Base-by-base conservation (phyloP, 2,888 invertebrate species). In the Actias luna region DNA sequence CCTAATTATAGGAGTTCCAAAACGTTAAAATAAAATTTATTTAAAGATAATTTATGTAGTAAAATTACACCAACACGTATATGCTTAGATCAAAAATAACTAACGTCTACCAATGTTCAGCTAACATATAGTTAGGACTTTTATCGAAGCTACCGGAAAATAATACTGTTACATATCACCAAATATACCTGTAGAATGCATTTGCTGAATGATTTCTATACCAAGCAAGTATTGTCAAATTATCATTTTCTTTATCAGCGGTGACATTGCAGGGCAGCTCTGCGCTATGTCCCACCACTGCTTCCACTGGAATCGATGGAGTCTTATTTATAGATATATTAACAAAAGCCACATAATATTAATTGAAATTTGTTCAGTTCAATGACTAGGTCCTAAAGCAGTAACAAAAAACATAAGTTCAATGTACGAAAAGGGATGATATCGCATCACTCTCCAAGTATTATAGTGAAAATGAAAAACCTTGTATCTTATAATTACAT, bases 141-240 rank as follows among this genome's bases (percentile, higher is more conserved):
- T 14, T 59, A 29, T 27, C 29, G 2, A 22, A 39, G 5, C 14
- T 29, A 3, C 39, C 42, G 16, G 14, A 10, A 50, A 50, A 46
- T 5, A 22, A 46, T 8, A 25, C 0, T 46, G 16, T 14, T 39
- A 22, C 39, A 60, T 46, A 60, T 46, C 18, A 25, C 52, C 61
- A 36, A n/a, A 70, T 70, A 75, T 79, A 92, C 92, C 92, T 92
- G 79, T 88, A 91, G 70, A 92, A 89, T 46, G 92, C 89, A 4
- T 83, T 81, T 8, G 85, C 71, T 0, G 87, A 84, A 36, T 82
- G 84, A 63, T 87, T 81, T 68, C 74, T 83, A 74, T 92, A 92
- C 92, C 92, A 92, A 25, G 87, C 89, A 60, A 92, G 75, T 60
- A 89, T 82, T 55, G 78, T 87, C 35, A 91, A 80, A 60, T 80